Evolutionary conservation across 2,797 vertebrate species (phyloP).

Genomic region (Okamejei kenojei): DNA sequence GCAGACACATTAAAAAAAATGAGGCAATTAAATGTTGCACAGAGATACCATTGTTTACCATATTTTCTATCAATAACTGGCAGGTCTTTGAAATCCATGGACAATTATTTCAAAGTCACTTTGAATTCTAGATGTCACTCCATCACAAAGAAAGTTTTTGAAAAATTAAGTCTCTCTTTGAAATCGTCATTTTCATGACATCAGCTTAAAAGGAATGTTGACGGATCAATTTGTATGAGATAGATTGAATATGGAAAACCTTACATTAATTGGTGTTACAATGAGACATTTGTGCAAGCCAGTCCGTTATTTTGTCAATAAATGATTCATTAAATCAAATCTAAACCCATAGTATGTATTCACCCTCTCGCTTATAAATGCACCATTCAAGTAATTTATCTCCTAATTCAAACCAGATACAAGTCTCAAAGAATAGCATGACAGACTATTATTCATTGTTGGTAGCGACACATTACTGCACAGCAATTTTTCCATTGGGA

Average conservation of each 20-base stretch:
- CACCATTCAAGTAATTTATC: not conserved
- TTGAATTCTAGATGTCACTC: not conserved
- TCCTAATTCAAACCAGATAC: not conserved
- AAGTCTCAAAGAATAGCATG: not conserved
- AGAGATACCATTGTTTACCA: not conserved
- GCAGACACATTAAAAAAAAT: not conserved
- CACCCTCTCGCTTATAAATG: not conserved
- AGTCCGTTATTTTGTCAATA: not conserved
- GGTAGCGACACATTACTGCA: not conserved
- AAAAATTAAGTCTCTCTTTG: not conserved
- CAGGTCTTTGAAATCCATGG: not conserved
- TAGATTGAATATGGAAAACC: not conserved
- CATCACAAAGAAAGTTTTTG: not conserved
- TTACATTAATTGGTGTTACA: not conserved
- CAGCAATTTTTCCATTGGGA: not conserved
- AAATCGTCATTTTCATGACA: not conserved
- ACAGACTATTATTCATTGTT: not conserved
- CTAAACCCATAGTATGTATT: not conserved
- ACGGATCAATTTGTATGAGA: not conserved
- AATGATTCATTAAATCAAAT: conserved; percentile 8
- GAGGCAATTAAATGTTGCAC: not conserved
- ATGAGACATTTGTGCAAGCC: not conserved
- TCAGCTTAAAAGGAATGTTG: not conserved
- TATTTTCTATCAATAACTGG: not conserved
- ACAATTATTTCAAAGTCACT: not conserved